These are phyloP conservation scores for Cheilosia vernalis DNA, from an alignment of 2,888 invertebrate genomes.

Conservation along the genomic window DNA sequence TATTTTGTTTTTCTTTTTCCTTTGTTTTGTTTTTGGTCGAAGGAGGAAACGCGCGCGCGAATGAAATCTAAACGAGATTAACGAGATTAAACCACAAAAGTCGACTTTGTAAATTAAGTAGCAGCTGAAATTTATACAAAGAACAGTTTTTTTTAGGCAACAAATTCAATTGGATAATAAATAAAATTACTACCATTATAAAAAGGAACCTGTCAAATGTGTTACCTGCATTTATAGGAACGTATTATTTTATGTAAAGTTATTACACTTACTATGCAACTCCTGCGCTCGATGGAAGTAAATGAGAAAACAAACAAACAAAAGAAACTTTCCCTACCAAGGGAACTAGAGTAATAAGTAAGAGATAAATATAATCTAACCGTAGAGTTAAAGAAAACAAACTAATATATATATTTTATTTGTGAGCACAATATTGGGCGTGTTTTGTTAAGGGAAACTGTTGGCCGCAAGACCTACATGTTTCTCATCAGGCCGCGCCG, in stretches of 20 bases:
- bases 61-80: conserved; percentile 47
- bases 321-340: background rate
- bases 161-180: conserved; percentile 55
- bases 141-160: conserved; percentile 57
- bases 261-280: conserved; percentile 1
- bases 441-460: too few relatives aligned
- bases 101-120: conserved; percentile 62
- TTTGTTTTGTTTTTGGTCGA: too few relatives aligned
- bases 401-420: background rate
- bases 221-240: conserved; percentile 67
- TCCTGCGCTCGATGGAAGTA: conserved; percentile 26
- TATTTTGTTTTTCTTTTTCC: background rate
- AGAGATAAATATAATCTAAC: conserved; percentile 31
- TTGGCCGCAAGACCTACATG: too few relatives aligned
- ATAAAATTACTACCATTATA: conserved; percentile 33
- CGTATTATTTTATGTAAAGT: conserved; percentile 59
- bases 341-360: conserved; percentile 3
- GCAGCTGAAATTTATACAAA: conserved; percentile 62
- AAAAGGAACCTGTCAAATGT: conserved; percentile 52
- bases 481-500: too few relatives aligned
- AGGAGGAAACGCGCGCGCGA: conserved; percentile 19
- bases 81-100: conserved; percentile 44
- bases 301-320: background rate
- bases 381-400: conserved; percentile 28
- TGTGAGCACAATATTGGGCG: background rate